Base-by-base conservation (phyloP, 2,888 invertebrate genomes). In the Protodeltote pygarga region DNA sequence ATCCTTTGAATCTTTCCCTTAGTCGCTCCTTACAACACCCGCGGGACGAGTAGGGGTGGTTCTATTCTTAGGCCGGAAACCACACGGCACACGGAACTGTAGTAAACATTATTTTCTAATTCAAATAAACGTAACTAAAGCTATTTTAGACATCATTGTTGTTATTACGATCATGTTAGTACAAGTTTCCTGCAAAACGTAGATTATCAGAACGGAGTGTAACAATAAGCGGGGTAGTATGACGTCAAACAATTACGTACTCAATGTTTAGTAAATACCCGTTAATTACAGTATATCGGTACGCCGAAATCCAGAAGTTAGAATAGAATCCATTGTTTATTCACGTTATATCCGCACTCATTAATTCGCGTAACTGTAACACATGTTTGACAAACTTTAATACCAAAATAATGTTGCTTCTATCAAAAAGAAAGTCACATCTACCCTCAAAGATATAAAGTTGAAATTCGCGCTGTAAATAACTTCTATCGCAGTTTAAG, bases 271-370 rank as follows among this genome's bases (percentile, higher is more conserved):
- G 15, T 15, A 31, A 52, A 27, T 33, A 17, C 15, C 15, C 25
- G 19, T 33, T 59, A 46, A 52, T 51, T 52, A 38, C 13, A 23
- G 45, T 14, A 40, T 45, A 19, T 10, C 16, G 38, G 10, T 25
- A 31, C 16, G 28, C 17, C 10, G 20, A 40, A 58, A 34, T 15
- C 16, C 29, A 9, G 34, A 8, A 33, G 25, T 58, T 20, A 40
- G 39, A 55, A 55, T 59, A 59, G 60, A 57, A 47, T 13, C 41
- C 21, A 40, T 51, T 49, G 52, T 65, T 53, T 34, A 33, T 39
- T 44, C 33, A 46, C 49, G 24, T 25, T 23, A 27, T 38, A 48
- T 45, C 41, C 15, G 46, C 21, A 21, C 47, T 5, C 21, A 33
- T 46, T 24, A 25, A 14, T 45, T 41, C 31, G 21, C 24, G 42